Conservation (phyloP, 64 coral and sea anemone genomes). For the Anthopleura sola region DNA sequence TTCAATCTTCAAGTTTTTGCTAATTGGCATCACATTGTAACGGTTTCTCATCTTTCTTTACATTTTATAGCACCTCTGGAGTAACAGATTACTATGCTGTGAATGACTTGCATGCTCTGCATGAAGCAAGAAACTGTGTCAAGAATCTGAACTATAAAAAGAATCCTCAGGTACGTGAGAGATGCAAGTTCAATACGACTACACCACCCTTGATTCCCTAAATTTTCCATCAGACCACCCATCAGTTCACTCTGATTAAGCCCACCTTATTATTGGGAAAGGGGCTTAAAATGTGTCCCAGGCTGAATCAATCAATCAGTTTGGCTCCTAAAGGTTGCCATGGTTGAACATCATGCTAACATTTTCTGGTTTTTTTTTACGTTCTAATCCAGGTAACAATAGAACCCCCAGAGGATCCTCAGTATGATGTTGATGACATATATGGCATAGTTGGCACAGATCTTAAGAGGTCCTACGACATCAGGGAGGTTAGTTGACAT, state of each 20-base stretch:
- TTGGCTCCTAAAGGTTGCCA: too few species aligned
- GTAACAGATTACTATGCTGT: slow-evolving; percentile 95
- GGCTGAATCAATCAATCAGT: too few species aligned
- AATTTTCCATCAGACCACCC: too few species aligned
- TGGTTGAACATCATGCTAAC: neutral
- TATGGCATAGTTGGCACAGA: slow-evolving; percentile 97
- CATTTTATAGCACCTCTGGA: slow-evolving; percentile 71
- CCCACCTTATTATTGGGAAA: too few species aligned
- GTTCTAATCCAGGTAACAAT: slow-evolving; percentile 52
- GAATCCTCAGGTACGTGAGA: slow-evolving; percentile 14
- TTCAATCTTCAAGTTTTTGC: neutral
- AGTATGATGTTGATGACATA: slow-evolving; percentile 81
- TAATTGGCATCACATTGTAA: too few species aligned
- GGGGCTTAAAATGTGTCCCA: too few species aligned
- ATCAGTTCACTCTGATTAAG: too few species aligned
- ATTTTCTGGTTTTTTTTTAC: neutral
- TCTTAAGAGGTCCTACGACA: slow-evolving; percentile 92
- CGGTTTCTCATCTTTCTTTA: neutral
- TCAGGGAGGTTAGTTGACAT: slow-evolving; percentile 57
- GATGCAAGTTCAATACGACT: too few species aligned
- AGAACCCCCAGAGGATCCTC: slow-evolving; percentile 57
- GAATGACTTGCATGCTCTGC: slow-evolving; percentile 86
- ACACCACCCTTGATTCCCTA: too few species aligned
- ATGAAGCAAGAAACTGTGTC: slow-evolving; percentile 80
- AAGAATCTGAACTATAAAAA: slow-evolving; percentile 89